phyloP scores from a whole-genome alignment of 2,797 vertebrate species.

The Sciurus carolinensis region DNA sequence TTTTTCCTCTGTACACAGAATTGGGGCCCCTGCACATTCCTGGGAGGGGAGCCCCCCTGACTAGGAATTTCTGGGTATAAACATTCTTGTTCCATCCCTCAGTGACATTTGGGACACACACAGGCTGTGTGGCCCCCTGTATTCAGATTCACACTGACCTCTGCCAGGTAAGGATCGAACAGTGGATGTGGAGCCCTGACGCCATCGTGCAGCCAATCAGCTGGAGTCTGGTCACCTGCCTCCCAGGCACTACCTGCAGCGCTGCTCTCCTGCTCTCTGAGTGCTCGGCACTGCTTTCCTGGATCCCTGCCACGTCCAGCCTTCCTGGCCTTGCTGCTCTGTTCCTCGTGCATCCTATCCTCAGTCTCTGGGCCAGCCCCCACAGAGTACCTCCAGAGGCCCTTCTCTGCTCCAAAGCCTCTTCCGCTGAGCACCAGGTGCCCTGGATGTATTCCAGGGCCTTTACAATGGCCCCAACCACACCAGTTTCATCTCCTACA shows the following conservation, averaged over 20 bases:
- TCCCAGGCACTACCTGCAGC: neutral
- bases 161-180: neutral
- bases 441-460: neutral
- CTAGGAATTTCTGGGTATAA: slow-evolving; percentile 67
- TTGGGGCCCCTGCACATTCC: slow-evolving; percentile 67
- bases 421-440: neutral
- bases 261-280: neutral
- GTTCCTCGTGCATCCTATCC: neutral
- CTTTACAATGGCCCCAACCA: neutral
- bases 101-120: neutral
- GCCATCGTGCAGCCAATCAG: neutral
- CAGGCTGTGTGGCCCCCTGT: neutral
- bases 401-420: neutral
- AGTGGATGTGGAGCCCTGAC: neutral
- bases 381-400: neutral
- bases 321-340: neutral
- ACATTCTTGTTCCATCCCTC: slow-evolving; percentile 24
- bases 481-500: neutral
- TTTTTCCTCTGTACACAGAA: slow-evolving; percentile 79
- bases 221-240: neutral
- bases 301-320: neutral
- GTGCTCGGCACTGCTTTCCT: neutral
- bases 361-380: neutral
- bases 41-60: neutral
- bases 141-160: neutral